Conservation (phyloP, 2,888 invertebrate species). For the Nudaria mundana region DNA sequence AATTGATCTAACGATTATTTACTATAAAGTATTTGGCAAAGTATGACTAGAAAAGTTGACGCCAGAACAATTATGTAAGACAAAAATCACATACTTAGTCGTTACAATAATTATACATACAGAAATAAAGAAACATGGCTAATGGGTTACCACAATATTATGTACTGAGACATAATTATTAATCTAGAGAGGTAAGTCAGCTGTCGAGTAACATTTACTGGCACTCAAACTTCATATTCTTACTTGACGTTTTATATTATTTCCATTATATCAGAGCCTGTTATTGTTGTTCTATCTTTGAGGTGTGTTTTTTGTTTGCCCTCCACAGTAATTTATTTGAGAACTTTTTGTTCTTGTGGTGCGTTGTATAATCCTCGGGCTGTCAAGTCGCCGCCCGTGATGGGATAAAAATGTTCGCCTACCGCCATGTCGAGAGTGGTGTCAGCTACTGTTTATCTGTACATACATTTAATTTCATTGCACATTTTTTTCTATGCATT, state of each 20-base stretch:
- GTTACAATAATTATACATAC: too few relatives aligned
- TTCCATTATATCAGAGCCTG: conserved; percentile 49
- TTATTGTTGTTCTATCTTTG: conserved; percentile 70
- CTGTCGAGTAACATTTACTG: conserved; percentile 32
- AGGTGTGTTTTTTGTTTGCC: conserved; percentile 49
- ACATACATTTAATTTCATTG: too few relatives aligned
- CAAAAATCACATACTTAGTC: too few relatives aligned
- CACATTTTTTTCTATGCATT: too few relatives aligned
- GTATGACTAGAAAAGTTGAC: too few relatives aligned
- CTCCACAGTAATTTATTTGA: conserved; percentile 35
- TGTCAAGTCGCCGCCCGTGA: conserved; percentile 47
- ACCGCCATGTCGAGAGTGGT: conserved; percentile 29
- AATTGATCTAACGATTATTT: too few relatives aligned
- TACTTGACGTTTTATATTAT: conserved; percentile 45
- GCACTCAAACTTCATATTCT: conserved; percentile 51
- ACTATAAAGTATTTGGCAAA: too few relatives aligned
- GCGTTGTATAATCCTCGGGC: conserved; percentile 46
- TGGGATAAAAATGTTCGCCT: conserved; percentile 44
- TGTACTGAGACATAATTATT: conserved; percentile 1
- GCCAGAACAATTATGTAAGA: too few relatives aligned
- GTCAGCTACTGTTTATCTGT: conserved; percentile 39
- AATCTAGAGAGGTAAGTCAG: conserved; percentile 6
- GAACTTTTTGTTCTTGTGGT: conserved; percentile 36
- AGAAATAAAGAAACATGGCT: background rate
- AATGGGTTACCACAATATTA: background rate